Percentiles rank a stretch among this genome's conserved stretches.
Evolutionary conservation across 2,888 invertebrate genomes (phyloP).

Genomic region (Hemithea aestivaria): DNA sequence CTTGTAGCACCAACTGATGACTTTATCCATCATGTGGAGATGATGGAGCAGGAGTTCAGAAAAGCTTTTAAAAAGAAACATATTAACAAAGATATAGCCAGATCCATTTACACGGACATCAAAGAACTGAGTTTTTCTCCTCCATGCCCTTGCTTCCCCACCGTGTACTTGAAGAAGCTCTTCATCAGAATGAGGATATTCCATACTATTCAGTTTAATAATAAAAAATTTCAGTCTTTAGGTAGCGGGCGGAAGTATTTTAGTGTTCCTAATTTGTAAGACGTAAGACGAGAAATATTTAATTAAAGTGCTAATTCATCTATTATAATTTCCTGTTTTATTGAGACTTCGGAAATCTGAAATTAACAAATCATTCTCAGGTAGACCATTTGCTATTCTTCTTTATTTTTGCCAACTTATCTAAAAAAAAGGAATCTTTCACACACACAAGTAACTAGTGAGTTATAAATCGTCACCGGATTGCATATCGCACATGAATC

Average conservation of each 20-base stretch:
- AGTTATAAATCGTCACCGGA: not conserved
- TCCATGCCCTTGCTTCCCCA: conserved; percentile 25
- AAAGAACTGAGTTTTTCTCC: conserved; percentile 13
- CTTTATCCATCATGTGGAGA: conserved; percentile 23
- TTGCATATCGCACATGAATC: not conserved
- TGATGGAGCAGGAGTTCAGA: conserved; percentile 21
- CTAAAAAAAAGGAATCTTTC: too few relatives aligned
- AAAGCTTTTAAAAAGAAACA: conserved; percentile 12
- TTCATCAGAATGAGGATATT: conserved; percentile 24
- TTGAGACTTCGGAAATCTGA: too few relatives aligned
- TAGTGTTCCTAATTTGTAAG: conserved; percentile 8
- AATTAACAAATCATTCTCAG: too few relatives aligned
- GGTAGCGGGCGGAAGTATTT: conserved; percentile 6
- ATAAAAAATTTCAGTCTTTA: conserved; percentile 5
- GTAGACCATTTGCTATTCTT: too few relatives aligned
- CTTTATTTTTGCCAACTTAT: too few relatives aligned
- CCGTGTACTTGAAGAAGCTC: conserved; percentile 21
- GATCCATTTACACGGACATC: conserved; percentile 18
- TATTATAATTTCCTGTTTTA: too few relatives aligned
- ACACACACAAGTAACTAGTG: too few relatives aligned
- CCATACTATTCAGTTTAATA: conserved; percentile 21
- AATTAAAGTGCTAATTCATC: too few relatives aligned
- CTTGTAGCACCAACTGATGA: conserved; percentile 22
- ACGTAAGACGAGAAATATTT: not conserved
- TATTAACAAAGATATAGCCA: conserved; percentile 8